These are phyloP conservation scores for Cheilosia soror DNA, from an alignment of 2,888 invertebrate species.

Conservation along the genomic window DNA sequence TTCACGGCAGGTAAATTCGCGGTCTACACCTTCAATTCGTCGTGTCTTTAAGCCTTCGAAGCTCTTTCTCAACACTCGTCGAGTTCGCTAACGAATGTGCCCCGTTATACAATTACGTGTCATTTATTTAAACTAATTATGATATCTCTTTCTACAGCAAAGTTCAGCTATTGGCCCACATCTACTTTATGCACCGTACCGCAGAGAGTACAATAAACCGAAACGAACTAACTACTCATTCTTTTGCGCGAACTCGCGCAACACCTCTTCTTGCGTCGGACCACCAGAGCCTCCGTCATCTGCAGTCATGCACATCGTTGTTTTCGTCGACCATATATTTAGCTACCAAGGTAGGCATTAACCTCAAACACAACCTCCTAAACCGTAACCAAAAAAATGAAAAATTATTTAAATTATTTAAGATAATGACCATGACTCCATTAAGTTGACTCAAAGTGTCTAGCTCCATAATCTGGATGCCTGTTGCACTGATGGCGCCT, in stretches of 20 bases:
- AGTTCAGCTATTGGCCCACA: conserved; percentile 63
- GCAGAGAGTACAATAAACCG: conserved; percentile 49
- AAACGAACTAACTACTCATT: conserved; percentile 44
- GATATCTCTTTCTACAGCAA: conserved; percentile 21
- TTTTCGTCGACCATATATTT: conserved; percentile 50
- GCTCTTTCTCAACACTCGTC: conserved; percentile 30
- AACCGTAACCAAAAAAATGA: conserved; percentile 52
- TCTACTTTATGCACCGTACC: conserved; percentile 36
- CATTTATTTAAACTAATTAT: conserved; percentile 63
- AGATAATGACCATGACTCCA: conserved; percentile 74
- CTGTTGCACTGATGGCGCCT: conserved; percentile 51
- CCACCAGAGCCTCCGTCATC: conserved; percentile 4
- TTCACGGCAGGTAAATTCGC: conserved; percentile 51
- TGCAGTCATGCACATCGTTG: conserved; percentile 38
- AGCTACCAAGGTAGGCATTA: conserved; percentile 40
- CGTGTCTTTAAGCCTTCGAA: conserved; percentile 5
- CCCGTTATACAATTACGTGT: conserved; percentile 66
- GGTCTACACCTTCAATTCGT: conserved; percentile 16
- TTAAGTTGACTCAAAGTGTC: conserved; percentile 64
- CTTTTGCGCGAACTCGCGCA: conserved; percentile 42
- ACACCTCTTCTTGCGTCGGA: conserved; percentile 31
- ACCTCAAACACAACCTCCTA: conserved; percentile 56
- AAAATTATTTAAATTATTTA: conserved; percentile 67
- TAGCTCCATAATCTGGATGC: conserved; percentile 24
- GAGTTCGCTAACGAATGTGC: conserved; percentile 34